Evolutionary conservation across 1,140 invertebrate species (phyloP).

Genomic region (Maniola jurtina): DNA sequence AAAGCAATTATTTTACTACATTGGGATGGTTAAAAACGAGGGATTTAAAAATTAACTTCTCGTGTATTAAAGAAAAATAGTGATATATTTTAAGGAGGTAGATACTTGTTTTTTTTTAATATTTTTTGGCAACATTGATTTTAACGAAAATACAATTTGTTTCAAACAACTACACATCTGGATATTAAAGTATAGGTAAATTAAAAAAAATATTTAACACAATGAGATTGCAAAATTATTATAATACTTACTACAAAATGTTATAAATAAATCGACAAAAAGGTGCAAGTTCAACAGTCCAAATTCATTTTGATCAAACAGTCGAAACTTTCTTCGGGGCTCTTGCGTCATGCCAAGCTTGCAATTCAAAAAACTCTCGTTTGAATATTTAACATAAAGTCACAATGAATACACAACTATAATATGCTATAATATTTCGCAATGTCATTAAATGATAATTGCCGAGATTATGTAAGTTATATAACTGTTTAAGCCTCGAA

Average conservation of each 20-base stretch:
- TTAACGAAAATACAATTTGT: too few species aligned
- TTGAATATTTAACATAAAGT: conserved; percentile 24
- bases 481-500: neutral
- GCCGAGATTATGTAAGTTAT: conserved; percentile 2
- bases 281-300: conserved; percentile 13
- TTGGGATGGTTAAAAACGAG: neutral
- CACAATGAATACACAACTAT: conserved; percentile 11
- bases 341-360: conserved; percentile 24
- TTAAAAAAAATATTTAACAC: too few species aligned
- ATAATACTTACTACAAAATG: neutral
- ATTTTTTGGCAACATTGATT: too few species aligned
- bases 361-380: conserved; percentile 24
- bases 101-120: too few species aligned
- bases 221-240: neutral
- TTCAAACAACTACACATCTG: too few species aligned
- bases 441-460: conserved; percentile 4
- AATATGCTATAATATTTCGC: conserved; percentile 5
- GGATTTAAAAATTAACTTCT: too few species aligned
- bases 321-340: conserved; percentile 23
- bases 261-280: neutral
- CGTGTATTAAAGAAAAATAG: too few species aligned
- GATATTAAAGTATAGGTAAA: too few species aligned
- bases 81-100: too few species aligned
- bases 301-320: conserved; percentile 23
- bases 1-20: neutral